Evolutionary conservation across 2,797 vertebrate species (phyloP).

Genomic region (Channallabes apus): DNA sequence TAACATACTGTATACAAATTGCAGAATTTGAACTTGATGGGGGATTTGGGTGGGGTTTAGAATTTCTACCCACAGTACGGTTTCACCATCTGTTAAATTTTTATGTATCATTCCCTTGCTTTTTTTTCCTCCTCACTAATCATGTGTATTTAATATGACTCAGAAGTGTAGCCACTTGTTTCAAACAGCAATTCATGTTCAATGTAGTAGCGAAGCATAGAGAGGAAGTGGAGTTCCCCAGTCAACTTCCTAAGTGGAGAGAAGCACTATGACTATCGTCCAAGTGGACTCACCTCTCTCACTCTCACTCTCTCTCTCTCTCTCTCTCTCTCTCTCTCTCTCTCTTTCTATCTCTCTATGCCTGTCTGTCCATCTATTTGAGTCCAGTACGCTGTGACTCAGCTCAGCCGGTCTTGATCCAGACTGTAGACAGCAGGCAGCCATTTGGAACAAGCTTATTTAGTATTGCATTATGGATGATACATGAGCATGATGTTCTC

Average conservation of each 20-base stretch:
- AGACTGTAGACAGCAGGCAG: conserved; percentile 41
- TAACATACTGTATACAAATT: not conserved
- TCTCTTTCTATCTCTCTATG: not conserved
- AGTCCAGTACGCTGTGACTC: conserved; percentile 21
- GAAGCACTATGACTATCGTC: conserved; percentile 30
- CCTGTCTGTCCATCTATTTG: conserved; percentile 3
- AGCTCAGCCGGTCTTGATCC: conserved; percentile 35
- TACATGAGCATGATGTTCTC: conserved; percentile 43
- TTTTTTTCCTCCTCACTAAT: too few species aligned
- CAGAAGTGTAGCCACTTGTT: conserved; percentile 19
- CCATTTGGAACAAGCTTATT: conserved; percentile 46
- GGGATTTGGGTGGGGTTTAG: not conserved
- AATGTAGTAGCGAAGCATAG: conserved; percentile 1
- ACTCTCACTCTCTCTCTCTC: not conserved
- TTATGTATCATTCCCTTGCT: not conserved
- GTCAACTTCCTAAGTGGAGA: conserved; percentile 24
- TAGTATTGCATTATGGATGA: conserved; percentile 54
- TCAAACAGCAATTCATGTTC: conserved; percentile 12
- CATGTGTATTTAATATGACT: conserved; percentile 26
- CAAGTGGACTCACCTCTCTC: conserved; percentile 1
- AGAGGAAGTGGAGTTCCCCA: conserved; percentile 24
- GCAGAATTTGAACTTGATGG: not conserved
- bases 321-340: conserved; percentile 7
- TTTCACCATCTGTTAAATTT: not conserved
- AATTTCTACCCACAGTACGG: too few species aligned